Evolutionary conservation across 2,113 vertebrate species (phyloP).

Genomic region (Aptenodytes forsteri): DNA sequence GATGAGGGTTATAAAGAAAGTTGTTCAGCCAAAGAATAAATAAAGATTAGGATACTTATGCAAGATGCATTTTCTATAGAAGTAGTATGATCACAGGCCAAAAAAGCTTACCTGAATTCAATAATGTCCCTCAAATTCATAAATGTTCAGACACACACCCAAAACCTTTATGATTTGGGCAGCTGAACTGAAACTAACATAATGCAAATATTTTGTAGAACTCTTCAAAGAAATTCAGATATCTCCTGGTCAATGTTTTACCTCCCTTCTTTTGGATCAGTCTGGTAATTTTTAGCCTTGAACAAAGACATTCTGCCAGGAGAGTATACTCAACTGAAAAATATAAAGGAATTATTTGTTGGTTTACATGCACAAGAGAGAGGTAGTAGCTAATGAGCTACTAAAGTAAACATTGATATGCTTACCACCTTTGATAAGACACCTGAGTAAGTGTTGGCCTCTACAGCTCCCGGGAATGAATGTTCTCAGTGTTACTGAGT

Average conservation of each 20-base stretch:
- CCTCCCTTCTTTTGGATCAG: background rate
- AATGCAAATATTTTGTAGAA: background rate
- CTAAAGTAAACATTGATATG: background rate
- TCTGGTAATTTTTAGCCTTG: background rate
- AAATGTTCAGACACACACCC: background rate
- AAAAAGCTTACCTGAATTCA: background rate
- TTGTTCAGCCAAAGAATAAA: background rate
- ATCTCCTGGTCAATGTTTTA: background rate
- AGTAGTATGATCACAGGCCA: rapidly evolving
- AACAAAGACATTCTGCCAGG: background rate
- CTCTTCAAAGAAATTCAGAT: background rate
- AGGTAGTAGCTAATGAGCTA: background rate
- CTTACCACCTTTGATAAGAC: background rate
- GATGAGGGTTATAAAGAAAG: background rate
- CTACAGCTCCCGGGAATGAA: background rate
- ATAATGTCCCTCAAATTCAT: background rate
- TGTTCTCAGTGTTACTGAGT: background rate
- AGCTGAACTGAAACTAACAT: background rate
- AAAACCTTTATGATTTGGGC: background rate
- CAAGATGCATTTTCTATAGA: background rate
- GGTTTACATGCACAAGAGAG: background rate
- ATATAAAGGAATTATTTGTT: background rate
- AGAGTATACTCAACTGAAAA: background rate
- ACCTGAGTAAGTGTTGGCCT: background rate
- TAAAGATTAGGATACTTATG: background rate